Conservation (phyloP, 2,888 invertebrate genomes). For the Andrena minutula region DNA sequence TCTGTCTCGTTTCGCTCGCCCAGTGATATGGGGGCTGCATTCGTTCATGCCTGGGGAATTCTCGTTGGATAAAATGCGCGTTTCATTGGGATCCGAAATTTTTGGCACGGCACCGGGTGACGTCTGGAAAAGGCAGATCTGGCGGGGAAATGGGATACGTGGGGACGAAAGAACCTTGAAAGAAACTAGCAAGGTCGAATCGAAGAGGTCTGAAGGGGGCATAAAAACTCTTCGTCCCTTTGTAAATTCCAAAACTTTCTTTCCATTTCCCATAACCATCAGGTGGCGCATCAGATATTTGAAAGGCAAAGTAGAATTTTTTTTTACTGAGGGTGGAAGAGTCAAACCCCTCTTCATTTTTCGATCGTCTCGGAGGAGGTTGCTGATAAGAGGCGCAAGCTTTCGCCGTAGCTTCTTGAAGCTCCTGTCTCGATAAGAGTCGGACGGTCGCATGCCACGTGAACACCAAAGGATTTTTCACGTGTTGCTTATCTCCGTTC, state of each 20-base stretch:
- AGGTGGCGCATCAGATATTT: too few species aligned
- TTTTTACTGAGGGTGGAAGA: background rate
- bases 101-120: background rate
- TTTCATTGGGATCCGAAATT: background rate
- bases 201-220: too few species aligned
- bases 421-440: constrained; percentile 48
- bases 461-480: constrained; percentile 59
- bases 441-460: constrained; percentile 29
- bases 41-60: background rate
- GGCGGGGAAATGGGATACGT: too few species aligned
- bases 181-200: too few species aligned
- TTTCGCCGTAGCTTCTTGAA: constrained; percentile 19
- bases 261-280: too few species aligned
- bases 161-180: too few species aligned
- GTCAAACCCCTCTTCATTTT: background rate
- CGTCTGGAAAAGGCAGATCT: too few species aligned
- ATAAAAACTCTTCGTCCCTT: too few species aligned
- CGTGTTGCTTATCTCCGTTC: constrained; percentile 64
- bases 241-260: too few species aligned
- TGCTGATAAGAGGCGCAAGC: constrained; percentile 18
- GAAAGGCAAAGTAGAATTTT: background rate
- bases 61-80: background rate
- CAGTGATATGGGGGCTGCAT: background rate
- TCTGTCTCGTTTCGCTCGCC: constrained; percentile 15
- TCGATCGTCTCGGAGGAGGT: background rate